Evolutionary conservation across 2,113 vertebrate genomes (phyloP).

Genomic region (Verasper variegatus): DNA sequence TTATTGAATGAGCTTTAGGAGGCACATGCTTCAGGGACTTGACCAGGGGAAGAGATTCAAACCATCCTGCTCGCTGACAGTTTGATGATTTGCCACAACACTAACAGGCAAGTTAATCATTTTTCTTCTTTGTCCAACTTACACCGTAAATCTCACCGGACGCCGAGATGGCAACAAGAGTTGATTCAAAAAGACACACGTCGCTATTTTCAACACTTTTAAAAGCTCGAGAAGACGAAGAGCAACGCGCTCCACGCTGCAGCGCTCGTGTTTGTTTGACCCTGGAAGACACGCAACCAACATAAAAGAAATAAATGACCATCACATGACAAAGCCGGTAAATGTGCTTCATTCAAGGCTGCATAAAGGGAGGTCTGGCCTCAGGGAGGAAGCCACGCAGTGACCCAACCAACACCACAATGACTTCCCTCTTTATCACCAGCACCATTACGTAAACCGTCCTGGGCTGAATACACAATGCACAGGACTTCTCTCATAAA

Average conservation of each 20-base stretch:
- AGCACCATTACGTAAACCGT: slow-evolving; percentile 25
- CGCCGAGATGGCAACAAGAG: neutral
- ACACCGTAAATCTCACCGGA: slow-evolving; percentile 9
- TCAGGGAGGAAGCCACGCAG: slow-evolving; percentile 27
- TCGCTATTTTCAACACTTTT: neutral
- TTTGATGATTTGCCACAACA: slow-evolving; percentile 28
- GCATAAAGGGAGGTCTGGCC: slow-evolving; percentile 35
- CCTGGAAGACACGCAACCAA: slow-evolving; percentile 10
- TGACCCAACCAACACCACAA: slow-evolving; percentile 26
- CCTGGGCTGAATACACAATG: slow-evolving; percentile 14
- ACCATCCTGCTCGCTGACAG: neutral
- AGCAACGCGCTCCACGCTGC: neutral
- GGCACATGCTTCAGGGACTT: slow-evolving; percentile 32
- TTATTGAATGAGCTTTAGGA: slow-evolving; percentile 41
- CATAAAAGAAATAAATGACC: slow-evolving; percentile 35
- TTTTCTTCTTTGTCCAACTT: slow-evolving; percentile 10
- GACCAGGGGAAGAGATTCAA: slow-evolving; percentile 1
- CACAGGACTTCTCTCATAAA: neutral
- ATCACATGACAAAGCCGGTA: slow-evolving; percentile 35
- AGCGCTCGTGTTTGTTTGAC: slow-evolving; percentile 18
- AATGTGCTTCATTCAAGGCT: slow-evolving; percentile 53
- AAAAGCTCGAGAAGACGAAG: neutral
- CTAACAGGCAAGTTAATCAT: slow-evolving; percentile 35
- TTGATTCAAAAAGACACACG: neutral
- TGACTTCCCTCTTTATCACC: slow-evolving; percentile 50